Evolutionary conservation across 2,888 invertebrate species (phyloP).

Genomic region (Cotesia congregata): DNA sequence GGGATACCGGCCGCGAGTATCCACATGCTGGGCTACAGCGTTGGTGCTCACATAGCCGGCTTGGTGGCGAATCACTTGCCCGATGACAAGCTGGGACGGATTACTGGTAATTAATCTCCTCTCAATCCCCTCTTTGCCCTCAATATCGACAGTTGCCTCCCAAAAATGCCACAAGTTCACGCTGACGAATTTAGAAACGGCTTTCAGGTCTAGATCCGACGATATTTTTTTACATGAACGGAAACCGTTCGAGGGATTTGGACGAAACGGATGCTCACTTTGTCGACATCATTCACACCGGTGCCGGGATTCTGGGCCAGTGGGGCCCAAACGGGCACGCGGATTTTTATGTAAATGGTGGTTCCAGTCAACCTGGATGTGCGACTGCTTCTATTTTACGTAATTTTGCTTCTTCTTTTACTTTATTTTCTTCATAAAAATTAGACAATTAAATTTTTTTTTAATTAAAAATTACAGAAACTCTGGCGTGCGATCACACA

Average conservation of each 20-base stretch:
- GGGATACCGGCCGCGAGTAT: slow-evolving; percentile 81
- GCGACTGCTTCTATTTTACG: slow-evolving; percentile 86
- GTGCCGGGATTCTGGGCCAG: slow-evolving; percentile 89
- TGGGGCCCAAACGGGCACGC: slow-evolving; percentile 92
- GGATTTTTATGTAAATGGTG: slow-evolving; percentile 91
- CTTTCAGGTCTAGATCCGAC: slow-evolving; percentile 84
- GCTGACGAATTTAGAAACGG: slow-evolving; percentile 25
- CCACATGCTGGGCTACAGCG: slow-evolving; percentile 89
- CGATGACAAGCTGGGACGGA: slow-evolving; percentile 85
- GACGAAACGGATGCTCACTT: slow-evolving; percentile 86
- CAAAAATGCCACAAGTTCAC: neutral
- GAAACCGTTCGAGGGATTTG: slow-evolving; percentile 84
- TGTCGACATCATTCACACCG: slow-evolving; percentile 87
- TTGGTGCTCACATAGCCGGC: slow-evolving; percentile 89
- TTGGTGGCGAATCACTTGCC: slow-evolving; percentile 84
- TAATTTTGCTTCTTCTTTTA: slow-evolving; percentile 71
- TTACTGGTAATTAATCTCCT: slow-evolving; percentile 76
- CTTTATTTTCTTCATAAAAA: neutral
- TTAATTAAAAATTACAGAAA: slow-evolving; percentile 73
- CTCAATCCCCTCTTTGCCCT: neutral
- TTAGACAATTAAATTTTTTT: slow-evolving; percentile 13
- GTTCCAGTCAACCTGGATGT: slow-evolving; percentile 90
- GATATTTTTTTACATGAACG: slow-evolving; percentile 86
- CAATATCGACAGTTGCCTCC: neutral
- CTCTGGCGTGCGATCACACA: slow-evolving; percentile 89